Percentiles rank a stretch among this genome's conserved stretches.
Evolutionary conservation across 2,113 vertebrate genomes (phyloP).

Genomic region (Ceyx cyanopectus): DNA sequence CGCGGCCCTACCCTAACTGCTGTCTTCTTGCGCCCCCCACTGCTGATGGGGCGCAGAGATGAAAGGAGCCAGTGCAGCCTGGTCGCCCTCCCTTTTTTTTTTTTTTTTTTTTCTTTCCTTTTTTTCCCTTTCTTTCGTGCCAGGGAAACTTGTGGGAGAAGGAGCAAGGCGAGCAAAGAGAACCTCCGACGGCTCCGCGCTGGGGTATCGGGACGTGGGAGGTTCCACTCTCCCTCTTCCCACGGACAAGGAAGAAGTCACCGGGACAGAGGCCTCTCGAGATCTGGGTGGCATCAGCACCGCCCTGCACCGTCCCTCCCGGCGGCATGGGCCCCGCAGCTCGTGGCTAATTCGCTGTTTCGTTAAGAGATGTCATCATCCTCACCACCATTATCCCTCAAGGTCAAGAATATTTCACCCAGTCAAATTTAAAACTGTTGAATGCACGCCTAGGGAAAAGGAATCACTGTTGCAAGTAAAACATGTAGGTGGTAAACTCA

Average conservation of each 20-base stretch:
- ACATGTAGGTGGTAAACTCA: not conserved
- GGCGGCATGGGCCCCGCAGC: not conserved
- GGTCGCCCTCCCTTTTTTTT: not conserved
- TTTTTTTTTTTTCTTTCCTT: not conserved
- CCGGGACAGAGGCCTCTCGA: not conserved
- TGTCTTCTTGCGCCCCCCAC: conserved; percentile 86
- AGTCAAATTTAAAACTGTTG: not conserved
- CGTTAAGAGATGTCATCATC: not conserved
- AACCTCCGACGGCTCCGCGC: not conserved
- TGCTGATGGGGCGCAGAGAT: conserved; percentile 78
- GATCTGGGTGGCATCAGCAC: not conserved
- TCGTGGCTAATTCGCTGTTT: not conserved
- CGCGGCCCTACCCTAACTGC: conserved; percentile 69
- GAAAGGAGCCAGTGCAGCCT: conserved; percentile 43
- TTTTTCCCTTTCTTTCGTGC: rapidly evolving
- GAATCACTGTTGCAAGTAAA: not conserved
- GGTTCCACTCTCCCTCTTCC: not conserved
- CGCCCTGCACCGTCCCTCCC: not conserved
- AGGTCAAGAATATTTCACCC: not conserved
- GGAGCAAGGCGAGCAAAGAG: not conserved
- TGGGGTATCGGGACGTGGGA: rapidly evolving
- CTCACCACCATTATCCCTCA: not conserved
- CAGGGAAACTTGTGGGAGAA: not conserved
- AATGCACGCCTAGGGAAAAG: not conserved
- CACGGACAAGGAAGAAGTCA: not conserved